A percentile compares a stretch with the other conserved stretches of the same genome.
Evolutionary conservation across 2,888 invertebrate species (phyloP).

Genomic region (Liposcelis brunnea): DNA sequence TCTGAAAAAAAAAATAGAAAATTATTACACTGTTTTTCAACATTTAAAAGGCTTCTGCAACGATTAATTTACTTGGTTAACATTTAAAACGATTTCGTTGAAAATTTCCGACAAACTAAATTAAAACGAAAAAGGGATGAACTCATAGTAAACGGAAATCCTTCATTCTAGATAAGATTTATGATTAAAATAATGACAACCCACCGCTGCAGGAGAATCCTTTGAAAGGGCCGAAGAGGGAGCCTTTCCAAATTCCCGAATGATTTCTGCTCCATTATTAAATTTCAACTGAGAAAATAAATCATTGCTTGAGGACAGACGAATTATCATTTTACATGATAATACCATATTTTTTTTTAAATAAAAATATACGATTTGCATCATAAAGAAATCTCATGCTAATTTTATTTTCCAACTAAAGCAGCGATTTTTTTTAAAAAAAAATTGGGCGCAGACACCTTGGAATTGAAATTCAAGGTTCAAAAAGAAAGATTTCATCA

Average conservation of each 20-base stretch:
- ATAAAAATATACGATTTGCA: not conserved
- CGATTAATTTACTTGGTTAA: too few relatives aligned
- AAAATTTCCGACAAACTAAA: too few relatives aligned
- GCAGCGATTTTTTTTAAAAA: constrained; percentile 24
- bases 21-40: not conserved
- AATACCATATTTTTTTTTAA: not conserved
- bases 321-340: too few relatives aligned
- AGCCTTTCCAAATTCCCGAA: too few relatives aligned
- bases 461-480: constrained; percentile 5
- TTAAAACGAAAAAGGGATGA: too few relatives aligned
- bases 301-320: constrained; percentile 3
- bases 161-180: too few relatives aligned
- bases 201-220: constrained; percentile 10
- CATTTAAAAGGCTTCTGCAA: too few relatives aligned
- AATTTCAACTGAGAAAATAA: constrained; percentile 7
- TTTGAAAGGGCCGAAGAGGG: constrained; percentile 1
- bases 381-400: constrained; percentile 15
- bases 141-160: too few relatives aligned
- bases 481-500: not conserved
- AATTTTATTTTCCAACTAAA: constrained; percentile 27
- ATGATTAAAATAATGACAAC: not conserved
- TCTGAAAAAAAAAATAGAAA: constrained; percentile 27
- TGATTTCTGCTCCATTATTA: too few relatives aligned
- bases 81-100: too few relatives aligned
- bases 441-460: not conserved